These are phyloP conservation scores for Liparis tanakae DNA, from an alignment of 2,797 vertebrate genomes.

Conservation along the genomic window DNA sequence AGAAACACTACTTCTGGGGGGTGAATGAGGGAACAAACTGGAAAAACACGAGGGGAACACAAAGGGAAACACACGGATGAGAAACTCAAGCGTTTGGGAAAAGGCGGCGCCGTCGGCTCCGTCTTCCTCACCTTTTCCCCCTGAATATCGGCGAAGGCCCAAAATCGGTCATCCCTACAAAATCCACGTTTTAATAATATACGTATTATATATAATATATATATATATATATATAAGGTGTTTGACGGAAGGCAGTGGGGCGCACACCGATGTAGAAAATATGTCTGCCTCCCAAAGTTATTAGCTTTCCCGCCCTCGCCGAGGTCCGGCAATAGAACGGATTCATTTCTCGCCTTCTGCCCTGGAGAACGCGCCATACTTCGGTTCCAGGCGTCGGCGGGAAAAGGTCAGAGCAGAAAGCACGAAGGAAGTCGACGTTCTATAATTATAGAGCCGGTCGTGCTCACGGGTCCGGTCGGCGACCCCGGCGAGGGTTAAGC, in stretches of 20 bases:
- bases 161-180: neutral
- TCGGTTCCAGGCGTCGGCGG: slow-evolving; percentile 30
- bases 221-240: no score
- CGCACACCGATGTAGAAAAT: neutral
- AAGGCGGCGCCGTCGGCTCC: slow-evolving; percentile 3
- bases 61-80: neutral
- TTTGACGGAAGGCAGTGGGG: neutral
- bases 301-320: slow-evolving; percentile 39
- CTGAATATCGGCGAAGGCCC: neutral
- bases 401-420: slow-evolving; percentile 77
- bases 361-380: slow-evolving; percentile 45
- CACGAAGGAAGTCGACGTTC: slow-evolving; percentile 75
- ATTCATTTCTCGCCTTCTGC: slow-evolving; percentile 52
- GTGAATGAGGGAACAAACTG: slow-evolving; percentile 33
- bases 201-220: no score
- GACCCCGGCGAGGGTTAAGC: slow-evolving; percentile 14
- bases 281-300: slow-evolving; percentile 18
- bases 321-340: slow-evolving; percentile 44
- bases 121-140: neutral
- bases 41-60: neutral
- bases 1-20: slow-evolving; percentile 36
- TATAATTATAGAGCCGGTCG: slow-evolving; percentile 66
- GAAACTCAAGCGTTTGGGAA: slow-evolving; percentile 23
- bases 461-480: slow-evolving; percentile 36
- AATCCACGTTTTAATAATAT: neutral